Evolutionary conservation across 2,888 invertebrate genomes (phyloP).

Genomic region (Cantharis lateralis): DNA sequence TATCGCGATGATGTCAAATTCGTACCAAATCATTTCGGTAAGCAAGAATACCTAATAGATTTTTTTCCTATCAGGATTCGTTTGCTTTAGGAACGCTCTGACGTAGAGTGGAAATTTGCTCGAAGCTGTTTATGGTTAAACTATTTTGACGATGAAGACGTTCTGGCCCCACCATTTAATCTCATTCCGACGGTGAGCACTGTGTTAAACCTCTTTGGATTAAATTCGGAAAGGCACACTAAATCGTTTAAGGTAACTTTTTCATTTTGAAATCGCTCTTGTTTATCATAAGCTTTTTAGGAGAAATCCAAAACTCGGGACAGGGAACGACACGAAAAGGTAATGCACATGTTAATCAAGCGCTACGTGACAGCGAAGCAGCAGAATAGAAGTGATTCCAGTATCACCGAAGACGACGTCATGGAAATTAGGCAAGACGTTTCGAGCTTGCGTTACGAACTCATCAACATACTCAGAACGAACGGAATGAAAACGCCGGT

Average conservation of each 20-base stretch:
- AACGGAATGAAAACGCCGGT: slow-evolving; percentile 86
- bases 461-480: slow-evolving; percentile 84
- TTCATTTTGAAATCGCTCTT: background rate
- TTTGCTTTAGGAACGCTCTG: slow-evolving; percentile 79
- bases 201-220: slow-evolving; percentile 67
- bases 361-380: slow-evolving; percentile 90
- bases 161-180: slow-evolving; percentile 92
- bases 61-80: slow-evolving; percentile 40
- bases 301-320: slow-evolving; percentile 68
- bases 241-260: slow-evolving; percentile 59
- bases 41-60: slow-evolving; percentile 49
- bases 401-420: slow-evolving; percentile 91
- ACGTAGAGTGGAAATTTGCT: slow-evolving; percentile 96
- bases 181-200: slow-evolving; percentile 88
- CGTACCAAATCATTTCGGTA: slow-evolving; percentile 90
- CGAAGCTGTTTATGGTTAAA: slow-evolving; percentile 94
- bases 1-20: slow-evolving; percentile 98
- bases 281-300: slow-evolving; percentile 51
- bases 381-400: slow-evolving; percentile 78
- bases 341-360: slow-evolving; percentile 91
- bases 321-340: slow-evolving; percentile 77
- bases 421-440: slow-evolving; percentile 95
- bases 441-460: slow-evolving; percentile 88
- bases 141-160: slow-evolving; percentile 91
- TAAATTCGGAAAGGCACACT: slow-evolving; percentile 66